phyloP scores from a whole-genome alignment of 2,113 vertebrate species.

The Atlantisia rogersi region DNA sequence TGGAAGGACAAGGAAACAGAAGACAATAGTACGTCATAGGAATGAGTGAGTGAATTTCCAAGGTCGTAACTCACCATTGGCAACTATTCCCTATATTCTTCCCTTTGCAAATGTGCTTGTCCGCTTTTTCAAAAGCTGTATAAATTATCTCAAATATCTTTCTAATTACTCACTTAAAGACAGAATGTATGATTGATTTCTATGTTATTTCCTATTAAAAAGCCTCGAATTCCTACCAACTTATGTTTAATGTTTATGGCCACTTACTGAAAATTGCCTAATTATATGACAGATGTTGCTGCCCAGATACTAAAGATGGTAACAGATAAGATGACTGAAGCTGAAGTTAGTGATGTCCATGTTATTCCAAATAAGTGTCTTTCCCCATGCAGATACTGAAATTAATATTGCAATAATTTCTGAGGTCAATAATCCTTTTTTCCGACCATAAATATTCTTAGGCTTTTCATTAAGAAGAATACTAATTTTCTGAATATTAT shows the following conservation, averaged over 20 bases:
- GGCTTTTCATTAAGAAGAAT: background rate
- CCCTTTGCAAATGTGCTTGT: background rate
- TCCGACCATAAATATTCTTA: background rate
- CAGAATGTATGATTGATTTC: background rate
- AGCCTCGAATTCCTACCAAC: background rate
- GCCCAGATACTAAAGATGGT: background rate
- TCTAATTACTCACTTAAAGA: background rate
- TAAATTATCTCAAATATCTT: background rate
- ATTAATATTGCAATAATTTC: background rate
- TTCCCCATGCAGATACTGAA: background rate
- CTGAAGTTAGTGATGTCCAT: background rate
- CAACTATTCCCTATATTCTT: background rate
- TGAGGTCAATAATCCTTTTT: background rate
- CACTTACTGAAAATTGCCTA: background rate
- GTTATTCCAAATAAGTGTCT: background rate
- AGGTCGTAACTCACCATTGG: background rate
- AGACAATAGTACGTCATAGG: background rate
- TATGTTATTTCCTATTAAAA: background rate
- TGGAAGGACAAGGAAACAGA: background rate
- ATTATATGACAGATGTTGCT: background rate
- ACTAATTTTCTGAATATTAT: background rate
- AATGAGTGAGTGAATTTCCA: slow-evolving; percentile 3
- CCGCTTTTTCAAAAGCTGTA: background rate
- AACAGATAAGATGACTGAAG: background rate
- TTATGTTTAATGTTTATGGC: background rate